phyloP scores from a whole-genome alignment of 2,797 vertebrate species.

The Pyrrhura leucotis region DNA sequence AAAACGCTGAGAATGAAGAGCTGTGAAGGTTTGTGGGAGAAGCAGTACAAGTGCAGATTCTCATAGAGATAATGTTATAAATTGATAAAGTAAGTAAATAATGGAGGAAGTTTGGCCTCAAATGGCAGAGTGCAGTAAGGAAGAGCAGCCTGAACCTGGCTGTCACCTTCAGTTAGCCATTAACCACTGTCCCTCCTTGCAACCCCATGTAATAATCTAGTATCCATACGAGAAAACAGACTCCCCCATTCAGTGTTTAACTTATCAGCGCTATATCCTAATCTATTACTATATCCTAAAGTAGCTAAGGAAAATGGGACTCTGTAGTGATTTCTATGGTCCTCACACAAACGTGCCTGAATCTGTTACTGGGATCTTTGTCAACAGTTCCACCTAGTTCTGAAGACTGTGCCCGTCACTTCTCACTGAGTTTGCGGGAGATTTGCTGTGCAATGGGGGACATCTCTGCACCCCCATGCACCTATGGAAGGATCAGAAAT shows the following conservation, averaged over 20 bases:
- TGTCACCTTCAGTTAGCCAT: background rate
- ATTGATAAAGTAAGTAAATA: background rate
- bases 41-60: background rate
- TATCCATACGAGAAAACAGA: background rate
- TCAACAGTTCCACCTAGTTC: background rate
- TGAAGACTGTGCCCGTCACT: background rate
- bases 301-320: background rate
- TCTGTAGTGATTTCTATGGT: background rate
- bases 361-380: background rate
- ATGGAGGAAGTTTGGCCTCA: background rate
- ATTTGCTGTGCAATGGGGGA: background rate
- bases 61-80: background rate
- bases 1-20: background rate
- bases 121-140: background rate
- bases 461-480: background rate
- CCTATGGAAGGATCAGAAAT: background rate
- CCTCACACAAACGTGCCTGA: background rate
- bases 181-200: background rate
- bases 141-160: background rate
- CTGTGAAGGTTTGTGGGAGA: background rate
- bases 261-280: background rate
- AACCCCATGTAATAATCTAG: fast-evolving
- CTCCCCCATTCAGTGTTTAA: background rate
- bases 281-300: background rate
- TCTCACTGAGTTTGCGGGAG: background rate